Evolutionary conservation across 1,140 invertebrate genomes (phyloP).

Genomic region (Pseudomyrmex sp.): DNA sequence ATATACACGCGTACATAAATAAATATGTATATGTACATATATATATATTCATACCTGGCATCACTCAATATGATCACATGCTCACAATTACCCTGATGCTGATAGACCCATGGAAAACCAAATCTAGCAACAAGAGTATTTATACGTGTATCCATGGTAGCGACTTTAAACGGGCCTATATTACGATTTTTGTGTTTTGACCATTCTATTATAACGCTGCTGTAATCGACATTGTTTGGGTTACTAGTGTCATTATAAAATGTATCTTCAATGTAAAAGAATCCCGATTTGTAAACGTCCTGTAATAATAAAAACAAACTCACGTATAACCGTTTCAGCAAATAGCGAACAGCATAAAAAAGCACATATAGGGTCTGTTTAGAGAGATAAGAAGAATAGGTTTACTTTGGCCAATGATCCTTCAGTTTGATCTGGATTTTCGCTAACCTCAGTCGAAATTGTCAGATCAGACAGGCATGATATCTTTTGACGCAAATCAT

Average conservation of each 20-base stretch:
- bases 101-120: conserved; percentile 93
- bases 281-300: conserved; percentile 90
- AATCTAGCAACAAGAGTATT: conserved; percentile 88
- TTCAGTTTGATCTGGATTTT: conserved; percentile 83
- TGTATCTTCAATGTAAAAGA: conserved; percentile 92
- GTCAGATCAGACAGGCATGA: conserved; percentile 88
- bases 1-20: too few species aligned
- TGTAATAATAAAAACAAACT: conserved; percentile 74
- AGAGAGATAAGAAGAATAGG: conserved; percentile 1
- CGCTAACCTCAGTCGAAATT: conserved; percentile 87
- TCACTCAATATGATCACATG: conserved; percentile 93
- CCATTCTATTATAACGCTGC: conserved; percentile 89
- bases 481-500: conserved; percentile 89
- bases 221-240: conserved; percentile 88
- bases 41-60: conserved; percentile 83
- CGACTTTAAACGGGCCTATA: conserved; percentile 86
- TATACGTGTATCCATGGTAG: conserved; percentile 88
- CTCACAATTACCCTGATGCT: conserved; percentile 96
- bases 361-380: background rate
- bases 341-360: conserved; percentile 14
- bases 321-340: conserved; percentile 32
- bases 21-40: too few species aligned
- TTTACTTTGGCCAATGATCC: conserved; percentile 85
- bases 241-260: conserved; percentile 92
- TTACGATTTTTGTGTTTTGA: conserved; percentile 80